A percentile compares a stretch with the other conserved stretches of the same genome.
phyloP scores from a whole-genome alignment of 2,888 invertebrate species.

The Coenonympha glycerion region DNA sequence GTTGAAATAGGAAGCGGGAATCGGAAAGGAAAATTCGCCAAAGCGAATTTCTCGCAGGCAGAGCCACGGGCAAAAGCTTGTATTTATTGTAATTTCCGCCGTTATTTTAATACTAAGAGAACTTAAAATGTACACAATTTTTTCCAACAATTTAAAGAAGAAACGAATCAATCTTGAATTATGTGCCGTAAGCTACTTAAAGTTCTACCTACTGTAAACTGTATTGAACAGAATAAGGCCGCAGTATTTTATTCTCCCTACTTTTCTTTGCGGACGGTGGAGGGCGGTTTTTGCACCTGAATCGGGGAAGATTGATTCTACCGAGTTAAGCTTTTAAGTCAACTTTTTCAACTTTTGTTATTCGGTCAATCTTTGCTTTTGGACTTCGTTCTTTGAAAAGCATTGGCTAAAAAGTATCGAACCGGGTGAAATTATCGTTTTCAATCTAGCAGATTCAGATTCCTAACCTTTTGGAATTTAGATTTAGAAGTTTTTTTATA shows the following conservation, averaged over 20 bases:
- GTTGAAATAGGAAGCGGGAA: no score
- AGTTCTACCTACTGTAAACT: no score
- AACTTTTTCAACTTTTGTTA: constrained; percentile 24
- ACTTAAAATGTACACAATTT: no score
- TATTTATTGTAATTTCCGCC: no score
- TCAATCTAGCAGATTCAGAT: neutral
- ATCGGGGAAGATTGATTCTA: constrained; percentile 41
- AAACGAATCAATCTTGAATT: no score
- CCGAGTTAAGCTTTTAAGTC: constrained; percentile 26
- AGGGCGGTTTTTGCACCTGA: constrained; percentile 22
- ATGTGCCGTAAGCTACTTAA: no score
- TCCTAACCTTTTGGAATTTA: neutral
- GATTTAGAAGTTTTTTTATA: neutral
- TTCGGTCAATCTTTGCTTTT: constrained; percentile 23
- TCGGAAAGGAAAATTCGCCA: no score
- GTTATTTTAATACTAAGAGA: no score
- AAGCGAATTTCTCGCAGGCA: no score
- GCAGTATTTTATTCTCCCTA: constrained; percentile 11
- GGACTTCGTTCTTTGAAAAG: constrained; percentile 25
- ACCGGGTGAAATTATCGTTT: constrained; percentile 5
- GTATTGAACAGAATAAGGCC: neutral
- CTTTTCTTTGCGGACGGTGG: constrained; percentile 17
- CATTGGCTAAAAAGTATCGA: constrained; percentile 17
- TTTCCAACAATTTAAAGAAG: no score
- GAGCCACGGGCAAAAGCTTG: no score